phyloP scores from a whole-genome alignment of 2,113 vertebrate species.

The Acanthisitta chloris region DNA sequence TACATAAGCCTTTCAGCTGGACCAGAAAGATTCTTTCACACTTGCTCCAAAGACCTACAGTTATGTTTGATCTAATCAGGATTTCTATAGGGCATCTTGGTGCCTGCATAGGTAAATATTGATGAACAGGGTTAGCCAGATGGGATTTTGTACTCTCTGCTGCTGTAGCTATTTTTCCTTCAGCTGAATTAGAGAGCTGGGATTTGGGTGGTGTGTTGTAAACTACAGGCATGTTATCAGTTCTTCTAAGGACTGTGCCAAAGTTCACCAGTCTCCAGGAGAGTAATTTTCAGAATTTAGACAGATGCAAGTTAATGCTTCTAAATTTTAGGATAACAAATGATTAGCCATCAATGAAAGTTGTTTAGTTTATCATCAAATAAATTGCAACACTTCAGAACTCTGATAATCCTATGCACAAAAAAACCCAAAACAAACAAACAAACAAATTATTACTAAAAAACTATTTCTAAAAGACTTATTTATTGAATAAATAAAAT shows the following conservation, averaged over 20 bases:
- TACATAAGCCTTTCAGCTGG: not conserved
- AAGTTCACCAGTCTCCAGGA: not conserved
- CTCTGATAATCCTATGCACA: not conserved
- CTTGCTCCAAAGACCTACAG: not conserved
- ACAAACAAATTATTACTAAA: not conserved
- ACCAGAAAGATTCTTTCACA: not conserved
- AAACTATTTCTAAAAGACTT: not conserved
- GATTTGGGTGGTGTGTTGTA: not conserved
- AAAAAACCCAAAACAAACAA: not conserved
- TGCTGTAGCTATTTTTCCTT: not conserved
- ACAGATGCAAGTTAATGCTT: not conserved
- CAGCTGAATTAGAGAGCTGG: not conserved
- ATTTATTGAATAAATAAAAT: not conserved
- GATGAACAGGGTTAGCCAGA: not conserved
- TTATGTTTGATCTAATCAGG: not conserved
- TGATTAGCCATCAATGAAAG: rapidly evolving
- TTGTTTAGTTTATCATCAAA: not conserved
- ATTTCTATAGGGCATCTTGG: not conserved
- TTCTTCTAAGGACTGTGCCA: not conserved
- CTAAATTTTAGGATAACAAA: not conserved
- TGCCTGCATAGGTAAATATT: not conserved
- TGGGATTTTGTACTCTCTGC: not conserved
- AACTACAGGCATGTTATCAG: not conserved
- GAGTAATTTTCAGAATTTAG: not conserved
- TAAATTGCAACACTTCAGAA: not conserved